These are phyloP conservation scores for Conus betulinus DNA, from an alignment of 1,140 invertebrate genomes.

Conservation along the genomic window DNA sequence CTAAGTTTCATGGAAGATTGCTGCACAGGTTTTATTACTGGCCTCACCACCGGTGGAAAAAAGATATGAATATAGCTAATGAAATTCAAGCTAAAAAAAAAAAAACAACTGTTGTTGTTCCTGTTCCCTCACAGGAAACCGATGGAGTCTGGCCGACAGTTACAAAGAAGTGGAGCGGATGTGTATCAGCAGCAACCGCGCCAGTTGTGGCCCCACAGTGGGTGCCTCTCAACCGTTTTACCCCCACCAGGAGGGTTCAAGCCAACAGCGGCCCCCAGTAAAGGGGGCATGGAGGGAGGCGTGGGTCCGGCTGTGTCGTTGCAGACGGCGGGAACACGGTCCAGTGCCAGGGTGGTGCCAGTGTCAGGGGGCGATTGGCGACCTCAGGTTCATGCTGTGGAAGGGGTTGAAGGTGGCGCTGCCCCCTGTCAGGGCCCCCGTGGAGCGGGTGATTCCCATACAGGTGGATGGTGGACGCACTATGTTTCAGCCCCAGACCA, in stretches of 20 bases:
- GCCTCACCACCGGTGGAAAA: too few relatives aligned
- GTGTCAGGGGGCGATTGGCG: neutral
- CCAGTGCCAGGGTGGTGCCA: neutral
- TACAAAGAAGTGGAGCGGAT: conserved; percentile 42
- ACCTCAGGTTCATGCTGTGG: neutral
- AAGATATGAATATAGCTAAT: too few relatives aligned
- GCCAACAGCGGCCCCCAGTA: neutral
- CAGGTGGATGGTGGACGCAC: conserved; percentile 23
- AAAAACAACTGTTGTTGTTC: too few relatives aligned
- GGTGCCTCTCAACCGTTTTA: neutral
- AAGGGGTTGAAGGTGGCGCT: conserved; percentile 26
- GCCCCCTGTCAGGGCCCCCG: conserved; percentile 15
- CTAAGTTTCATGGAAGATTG: too few relatives aligned
- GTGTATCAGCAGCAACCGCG: conserved; percentile 29
- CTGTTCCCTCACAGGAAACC: conserved; percentile 31
- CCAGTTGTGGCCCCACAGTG: neutral
- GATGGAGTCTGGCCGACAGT: conserved; percentile 33
- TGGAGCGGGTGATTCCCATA: conserved; percentile 37
- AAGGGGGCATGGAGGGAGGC: conserved; percentile 35
- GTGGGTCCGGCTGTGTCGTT: conserved; percentile 38
- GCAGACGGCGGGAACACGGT: neutral
- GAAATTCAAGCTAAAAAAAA: too few relatives aligned
- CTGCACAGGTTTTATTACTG: too few relatives aligned
- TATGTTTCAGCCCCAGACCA: neutral
- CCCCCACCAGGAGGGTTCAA: neutral